These are phyloP conservation scores for Eciton burchellii DNA, from an alignment of 1,140 invertebrate genomes.

Conservation along the genomic window DNA sequence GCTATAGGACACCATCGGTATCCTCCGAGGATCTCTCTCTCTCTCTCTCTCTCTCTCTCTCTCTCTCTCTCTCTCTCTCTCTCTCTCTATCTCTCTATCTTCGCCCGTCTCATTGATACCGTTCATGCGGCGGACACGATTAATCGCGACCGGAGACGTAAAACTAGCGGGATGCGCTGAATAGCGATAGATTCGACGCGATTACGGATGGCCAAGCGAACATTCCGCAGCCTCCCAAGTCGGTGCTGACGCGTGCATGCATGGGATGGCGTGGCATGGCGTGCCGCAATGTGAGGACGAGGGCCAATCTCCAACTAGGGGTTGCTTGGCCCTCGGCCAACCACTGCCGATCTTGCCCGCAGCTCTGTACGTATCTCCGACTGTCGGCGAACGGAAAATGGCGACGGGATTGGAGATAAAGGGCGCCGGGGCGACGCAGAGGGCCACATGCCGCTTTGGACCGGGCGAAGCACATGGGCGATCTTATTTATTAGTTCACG, in stretches of 20 bases:
- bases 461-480: constrained; percentile 55
- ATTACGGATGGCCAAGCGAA: constrained; percentile 66
- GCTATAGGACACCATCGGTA: constrained; percentile 38
- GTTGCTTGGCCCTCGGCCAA: constrained; percentile 82
- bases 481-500: constrained; percentile 82
- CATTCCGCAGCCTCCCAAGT: constrained; percentile 72
- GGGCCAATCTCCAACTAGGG: constrained; percentile 79
- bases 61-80: too few relatives aligned
- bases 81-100: too few relatives aligned
- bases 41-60: too few relatives aligned
- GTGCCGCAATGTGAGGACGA: not conserved
- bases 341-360: constrained; percentile 74
- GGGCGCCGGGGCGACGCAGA: constrained; percentile 22
- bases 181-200: constrained; percentile 45
- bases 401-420: constrained; percentile 32
- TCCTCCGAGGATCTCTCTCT: not conserved
- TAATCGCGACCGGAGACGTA: constrained; percentile 67
- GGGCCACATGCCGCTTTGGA: constrained; percentile 38
- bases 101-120: constrained; percentile 50
- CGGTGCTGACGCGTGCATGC: constrained; percentile 74
- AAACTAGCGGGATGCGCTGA: constrained; percentile 20
- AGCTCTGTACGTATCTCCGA: constrained; percentile 71
- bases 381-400: constrained; percentile 45
- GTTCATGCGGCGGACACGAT: constrained; percentile 70
- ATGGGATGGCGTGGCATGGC: not conserved